Base-by-base conservation (phyloP, 2,113 vertebrate species). In the Ptilonorhynchus violaceus region DNA sequence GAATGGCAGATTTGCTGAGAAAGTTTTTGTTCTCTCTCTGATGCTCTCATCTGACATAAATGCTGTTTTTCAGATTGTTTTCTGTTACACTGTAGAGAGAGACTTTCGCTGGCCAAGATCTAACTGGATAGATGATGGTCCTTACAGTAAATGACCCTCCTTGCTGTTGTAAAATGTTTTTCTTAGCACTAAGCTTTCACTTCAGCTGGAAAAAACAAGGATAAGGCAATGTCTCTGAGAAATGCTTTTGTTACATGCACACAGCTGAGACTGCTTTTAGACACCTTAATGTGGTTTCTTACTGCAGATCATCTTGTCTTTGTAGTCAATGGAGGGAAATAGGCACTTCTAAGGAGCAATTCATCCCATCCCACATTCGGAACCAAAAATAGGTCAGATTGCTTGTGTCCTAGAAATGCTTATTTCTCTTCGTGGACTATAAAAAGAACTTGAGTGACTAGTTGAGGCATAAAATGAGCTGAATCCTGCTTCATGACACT, bases 371-470 rank as follows among this genome's bases (percentile, higher is more conserved):
- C 85, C 55, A 74, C 72, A 22, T 53, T 77, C 9, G 3, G 55
- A 82, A 69, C 41, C 72, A 79, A 79, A 96, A 97, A 69, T 77
- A 95, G 75, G 82, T 83, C 92, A 92, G 59, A 62, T 86, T 67
- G 47, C 79, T 84, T 92, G 58, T 86, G 95, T 93, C 88, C 91
- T 84, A 85, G 83, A 96, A 96, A 86, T 80, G 83, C 82, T 63
- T 69, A 5, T 88, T 83, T 80, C 59, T 92, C 59, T 53, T 78
- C n/a, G 9, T 30, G 46, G 33, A 44, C 79, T 91, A 62, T 73
- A 62, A 88, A 94, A 94, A 82, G 67, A 85, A 70, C 14, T 25
- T 58, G 62, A 92, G 30, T 74, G 58, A 89, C n/a, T 93, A 62
- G 58, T 16, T 79, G 53, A 80, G 70, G 66, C 15, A 46, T 55